These are phyloP conservation scores for Drosophila albomicans DNA, from an alignment of 1,140 invertebrate species.

Conservation along the genomic window DNA sequence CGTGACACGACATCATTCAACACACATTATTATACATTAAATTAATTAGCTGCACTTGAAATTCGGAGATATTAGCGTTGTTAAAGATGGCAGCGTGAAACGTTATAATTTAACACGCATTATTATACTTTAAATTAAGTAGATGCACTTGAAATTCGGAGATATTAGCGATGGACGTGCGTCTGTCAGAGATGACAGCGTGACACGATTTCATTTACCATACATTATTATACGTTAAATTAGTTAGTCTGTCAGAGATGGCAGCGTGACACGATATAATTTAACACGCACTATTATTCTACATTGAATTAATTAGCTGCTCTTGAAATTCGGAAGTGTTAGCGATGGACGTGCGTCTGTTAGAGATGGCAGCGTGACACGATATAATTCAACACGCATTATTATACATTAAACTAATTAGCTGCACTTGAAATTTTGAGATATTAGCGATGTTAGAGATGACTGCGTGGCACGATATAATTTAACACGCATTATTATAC, in stretches of 20 bases:
- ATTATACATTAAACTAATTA: no score
- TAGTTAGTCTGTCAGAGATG: slow-evolving; percentile 26
- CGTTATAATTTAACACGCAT: no score
- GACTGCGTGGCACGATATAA: no score
- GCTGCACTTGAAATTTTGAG: not conserved
- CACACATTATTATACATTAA: no score
- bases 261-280: slow-evolving; percentile 19
- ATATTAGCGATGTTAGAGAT: no score
- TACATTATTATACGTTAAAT: no score
- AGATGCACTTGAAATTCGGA: slow-evolving; percentile 26
- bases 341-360: slow-evolving; percentile 4
- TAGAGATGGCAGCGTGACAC: slow-evolving; percentile 38
- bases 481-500: no score
- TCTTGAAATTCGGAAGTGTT: slow-evolving; percentile 45
- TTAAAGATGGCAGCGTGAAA: slow-evolving; percentile 40
- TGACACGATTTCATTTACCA: no score
- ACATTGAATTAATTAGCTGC: no score
- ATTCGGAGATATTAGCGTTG: slow-evolving; percentile 49
- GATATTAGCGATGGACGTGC: slow-evolving; percentile 33
- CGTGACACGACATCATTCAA: no score
- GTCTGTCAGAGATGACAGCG: slow-evolving; percentile 26
- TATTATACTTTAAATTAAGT: not conserved
- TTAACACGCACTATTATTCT: no score
- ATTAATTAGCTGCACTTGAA: not conserved
- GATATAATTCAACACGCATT: no score